Evolutionary conservation across 2,113 vertebrate genomes (phyloP), one percentile per base, ranked within the genome.

Genomic region (Solea solea): DNA sequence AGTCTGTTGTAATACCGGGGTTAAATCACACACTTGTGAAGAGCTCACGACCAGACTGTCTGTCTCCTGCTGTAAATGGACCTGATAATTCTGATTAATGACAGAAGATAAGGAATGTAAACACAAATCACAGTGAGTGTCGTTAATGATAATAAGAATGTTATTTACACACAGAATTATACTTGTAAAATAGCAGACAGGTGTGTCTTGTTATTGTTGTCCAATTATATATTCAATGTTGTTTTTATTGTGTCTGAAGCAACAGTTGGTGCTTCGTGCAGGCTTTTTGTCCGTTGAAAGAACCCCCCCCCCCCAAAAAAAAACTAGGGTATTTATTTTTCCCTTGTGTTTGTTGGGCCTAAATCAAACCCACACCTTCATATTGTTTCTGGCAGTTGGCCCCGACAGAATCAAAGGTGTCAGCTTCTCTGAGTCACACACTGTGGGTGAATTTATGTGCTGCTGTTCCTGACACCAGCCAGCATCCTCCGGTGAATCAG

Each of bases 31-130:
- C n/a, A 8, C 54, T 53, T 78, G 50, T 65, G 41, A 71, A 39
- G 16, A 0, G 52, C 52, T 46, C 21, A 12, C 41, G 42, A 27
- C 57, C 67, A 78, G 80, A 78, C 80, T 78, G 15, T 0, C 7
- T 34, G 69, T 82, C 74, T 83, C 67, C 63, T 61, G 66, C 49
- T 85, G 70, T 75, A 78, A 81, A 74, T 9, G 8, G 68, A 78
- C 15, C 57, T 65, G 16, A 39, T 67, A 41, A 72, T 34, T 60
- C 9, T 74, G 70, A 80, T 80, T 42, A 64, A 81, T 77, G 28
- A 66, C 39, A 0, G 8, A 27, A 62, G 50, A 68, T 34, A 16
- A 34, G 15, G 42, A 9, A 39, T 11, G 15, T 21, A 63, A 11
- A 54, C 1, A 13, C 59, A 44, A 0, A 54, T 16, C 12, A 46